Evolutionary conservation across 2,113 vertebrate genomes (phyloP).

Genomic region (Delphinus delphis): DNA sequence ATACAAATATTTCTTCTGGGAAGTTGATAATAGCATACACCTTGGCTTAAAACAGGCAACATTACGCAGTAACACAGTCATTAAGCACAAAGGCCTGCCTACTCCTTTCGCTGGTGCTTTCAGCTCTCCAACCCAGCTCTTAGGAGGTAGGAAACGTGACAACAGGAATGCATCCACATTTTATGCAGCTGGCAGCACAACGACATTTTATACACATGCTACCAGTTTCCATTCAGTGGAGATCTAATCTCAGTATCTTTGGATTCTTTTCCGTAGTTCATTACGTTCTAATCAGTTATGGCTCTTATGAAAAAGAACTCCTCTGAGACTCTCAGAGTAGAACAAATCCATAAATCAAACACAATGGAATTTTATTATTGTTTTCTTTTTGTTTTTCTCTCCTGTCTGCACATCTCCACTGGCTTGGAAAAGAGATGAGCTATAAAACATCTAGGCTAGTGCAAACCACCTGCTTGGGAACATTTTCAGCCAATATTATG

Average conservation of each 20-base stretch:
- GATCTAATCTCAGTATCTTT: constrained; percentile 76
- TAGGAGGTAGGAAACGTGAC: constrained; percentile 45
- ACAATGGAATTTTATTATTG: constrained; percentile 54
- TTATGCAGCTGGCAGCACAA: constrained; percentile 42
- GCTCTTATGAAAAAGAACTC: constrained; percentile 62
- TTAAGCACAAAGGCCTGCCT: constrained; percentile 33
- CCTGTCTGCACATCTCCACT: constrained; percentile 33
- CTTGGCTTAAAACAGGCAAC: constrained; percentile 9
- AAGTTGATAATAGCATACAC: not conserved
- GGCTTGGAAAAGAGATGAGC: constrained; percentile 18
- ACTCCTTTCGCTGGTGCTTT: not conserved
- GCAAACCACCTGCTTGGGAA: not conserved
- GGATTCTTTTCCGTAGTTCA: constrained; percentile 67
- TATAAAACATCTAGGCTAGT: not conserved
- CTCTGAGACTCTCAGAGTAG: constrained; percentile 51
- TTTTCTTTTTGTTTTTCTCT: not conserved
- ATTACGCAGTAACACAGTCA: not conserved
- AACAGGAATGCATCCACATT: constrained; percentile 58
- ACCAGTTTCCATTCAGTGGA: constrained; percentile 55
- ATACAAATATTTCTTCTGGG: not conserved
- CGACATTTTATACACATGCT: not conserved
- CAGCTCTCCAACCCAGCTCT: constrained; percentile 10
- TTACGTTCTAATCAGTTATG: constrained; percentile 78
- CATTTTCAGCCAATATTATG: not conserved
- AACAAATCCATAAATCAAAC: constrained; percentile 80